Conservation (phyloP, 2,113 vertebrate genomes). For the Archilochus colubris region DNA sequence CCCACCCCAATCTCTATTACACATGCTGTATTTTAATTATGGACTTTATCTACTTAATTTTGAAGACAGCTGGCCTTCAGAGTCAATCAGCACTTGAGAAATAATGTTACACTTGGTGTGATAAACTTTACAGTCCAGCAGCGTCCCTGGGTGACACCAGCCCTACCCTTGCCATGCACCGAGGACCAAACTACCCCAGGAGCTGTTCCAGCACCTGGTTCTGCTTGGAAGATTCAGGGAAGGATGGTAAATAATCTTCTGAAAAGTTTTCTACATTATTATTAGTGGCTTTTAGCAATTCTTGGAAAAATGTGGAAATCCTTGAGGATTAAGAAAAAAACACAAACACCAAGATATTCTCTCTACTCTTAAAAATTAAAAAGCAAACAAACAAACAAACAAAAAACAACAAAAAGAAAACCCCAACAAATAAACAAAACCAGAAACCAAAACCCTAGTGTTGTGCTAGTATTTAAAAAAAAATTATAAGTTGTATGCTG, state of each 20-base stretch:
- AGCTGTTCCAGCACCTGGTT: neutral
- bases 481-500: neutral
- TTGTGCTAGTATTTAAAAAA: neutral
- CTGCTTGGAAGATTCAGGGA: neutral
- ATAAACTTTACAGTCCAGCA: neutral
- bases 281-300: neutral
- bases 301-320: neutral
- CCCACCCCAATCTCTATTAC: neutral
- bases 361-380: neutral
- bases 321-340: neutral
- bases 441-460: neutral
- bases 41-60: neutral
- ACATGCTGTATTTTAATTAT: neutral
- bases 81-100: neutral
- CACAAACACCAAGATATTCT: neutral
- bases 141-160: neutral
- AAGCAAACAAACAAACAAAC: no score
- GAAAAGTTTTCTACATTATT: neutral
- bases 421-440: no score
- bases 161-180: accelerated
- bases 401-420: no score
- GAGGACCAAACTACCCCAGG: neutral
- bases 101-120: neutral
- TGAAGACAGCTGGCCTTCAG: neutral
- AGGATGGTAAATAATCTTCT: neutral